phyloP scores from a whole-genome alignment of 2,888 invertebrate genomes.

The Chymomyza fuscimana region DNA sequence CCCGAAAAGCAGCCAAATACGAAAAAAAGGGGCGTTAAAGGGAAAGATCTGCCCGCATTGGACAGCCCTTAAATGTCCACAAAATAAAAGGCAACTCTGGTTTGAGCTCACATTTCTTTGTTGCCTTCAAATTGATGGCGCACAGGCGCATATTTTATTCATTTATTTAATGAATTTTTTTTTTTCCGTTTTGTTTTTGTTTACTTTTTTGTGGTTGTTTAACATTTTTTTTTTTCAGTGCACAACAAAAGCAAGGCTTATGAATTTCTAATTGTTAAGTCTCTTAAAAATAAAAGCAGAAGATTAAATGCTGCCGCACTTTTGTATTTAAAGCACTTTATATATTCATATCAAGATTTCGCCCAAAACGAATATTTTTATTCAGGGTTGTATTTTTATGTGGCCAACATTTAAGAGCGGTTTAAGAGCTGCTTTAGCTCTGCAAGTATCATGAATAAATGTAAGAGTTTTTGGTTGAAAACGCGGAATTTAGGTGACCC shows the following conservation, averaged over 20 bases:
- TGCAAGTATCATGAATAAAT: not conserved
- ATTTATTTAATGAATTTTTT: slow-evolving; percentile 24
- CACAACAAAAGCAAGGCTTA: slow-evolving; percentile 21
- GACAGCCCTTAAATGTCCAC: not conserved
- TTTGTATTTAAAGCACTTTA: slow-evolving; percentile 6
- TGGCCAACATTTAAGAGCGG: no score
- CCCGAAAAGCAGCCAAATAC: slow-evolving; percentile 8
- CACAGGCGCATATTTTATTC: slow-evolving; percentile 23
- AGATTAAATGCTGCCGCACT: slow-evolving; percentile 12
- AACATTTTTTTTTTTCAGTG: slow-evolving; percentile 21
- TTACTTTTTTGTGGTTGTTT: not conserved
- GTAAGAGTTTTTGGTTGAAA: not conserved
- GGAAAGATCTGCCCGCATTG: slow-evolving; percentile 7
- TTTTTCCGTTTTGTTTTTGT: not conserved
- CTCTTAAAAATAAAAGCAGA: slow-evolving; percentile 7
- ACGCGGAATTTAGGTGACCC: not conserved
- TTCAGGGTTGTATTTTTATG: not conserved
- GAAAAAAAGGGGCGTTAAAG: slow-evolving; percentile 2
- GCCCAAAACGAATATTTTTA: not conserved
- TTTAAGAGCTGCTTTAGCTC: not conserved
- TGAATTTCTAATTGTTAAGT: slow-evolving; percentile 34
- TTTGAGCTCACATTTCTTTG: not conserved
- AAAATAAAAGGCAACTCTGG: not conserved
- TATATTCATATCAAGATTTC: slow-evolving; percentile 10
- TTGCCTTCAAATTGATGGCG: not conserved